phyloP scores from a whole-genome alignment of 2,797 vertebrate species.

The Lepus oiostolus region DNA sequence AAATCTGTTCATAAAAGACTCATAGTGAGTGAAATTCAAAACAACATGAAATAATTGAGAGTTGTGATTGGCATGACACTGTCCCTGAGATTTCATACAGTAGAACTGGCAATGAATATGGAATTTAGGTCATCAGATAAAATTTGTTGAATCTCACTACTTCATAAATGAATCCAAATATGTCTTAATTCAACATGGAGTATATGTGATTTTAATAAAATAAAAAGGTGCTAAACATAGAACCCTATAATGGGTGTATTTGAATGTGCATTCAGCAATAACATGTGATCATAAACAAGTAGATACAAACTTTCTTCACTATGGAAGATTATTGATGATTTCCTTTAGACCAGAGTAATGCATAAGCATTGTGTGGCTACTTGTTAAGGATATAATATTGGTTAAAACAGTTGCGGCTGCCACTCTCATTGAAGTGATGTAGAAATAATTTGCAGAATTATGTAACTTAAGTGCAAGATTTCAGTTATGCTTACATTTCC shows the following conservation, averaged over 20 bases:
- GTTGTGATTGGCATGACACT: background rate
- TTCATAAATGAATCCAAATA: background rate
- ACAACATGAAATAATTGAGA: background rate
- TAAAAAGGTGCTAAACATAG: background rate
- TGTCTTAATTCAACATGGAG: background rate
- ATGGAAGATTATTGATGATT: background rate
- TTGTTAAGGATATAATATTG: background rate
- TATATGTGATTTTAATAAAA: background rate
- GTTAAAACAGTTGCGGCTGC: background rate
- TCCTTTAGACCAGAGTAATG: background rate
- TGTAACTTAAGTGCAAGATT: background rate
- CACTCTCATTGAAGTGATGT: background rate
- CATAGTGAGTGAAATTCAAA: background rate
- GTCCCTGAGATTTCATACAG: background rate
- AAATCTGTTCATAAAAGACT: background rate
- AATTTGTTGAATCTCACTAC: background rate
- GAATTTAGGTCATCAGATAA: background rate
- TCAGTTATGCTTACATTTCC: background rate
- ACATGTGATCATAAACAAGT: background rate
- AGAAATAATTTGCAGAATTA: background rate
- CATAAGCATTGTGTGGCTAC: background rate
- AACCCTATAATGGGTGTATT: background rate
- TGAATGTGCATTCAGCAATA: background rate
- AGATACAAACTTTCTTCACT: background rate
- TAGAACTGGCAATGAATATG: background rate